Evolutionary conservation across 2,113 vertebrate genomes (phyloP).

Genomic region (Chamaetylas fuelleborni): DNA sequence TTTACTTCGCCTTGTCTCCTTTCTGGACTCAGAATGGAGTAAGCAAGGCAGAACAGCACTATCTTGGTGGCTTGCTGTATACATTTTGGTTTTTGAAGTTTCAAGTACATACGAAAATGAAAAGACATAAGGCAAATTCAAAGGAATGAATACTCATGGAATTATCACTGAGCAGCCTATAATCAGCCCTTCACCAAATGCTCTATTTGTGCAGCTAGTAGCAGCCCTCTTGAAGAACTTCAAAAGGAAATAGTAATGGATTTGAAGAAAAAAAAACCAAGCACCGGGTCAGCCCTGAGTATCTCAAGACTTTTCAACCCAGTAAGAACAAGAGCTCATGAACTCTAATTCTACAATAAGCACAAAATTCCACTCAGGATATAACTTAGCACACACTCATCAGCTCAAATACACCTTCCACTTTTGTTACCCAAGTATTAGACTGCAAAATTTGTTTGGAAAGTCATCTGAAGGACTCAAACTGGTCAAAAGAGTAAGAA

Average conservation of each 20-base stretch:
- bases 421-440: background rate
- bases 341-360: background rate
- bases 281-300: background rate
- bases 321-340: background rate
- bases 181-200: background rate
- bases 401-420: background rate
- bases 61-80: background rate
- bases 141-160: background rate
- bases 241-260: background rate
- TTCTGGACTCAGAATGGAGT: background rate
- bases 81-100: background rate
- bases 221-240: background rate
- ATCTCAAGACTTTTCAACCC: background rate
- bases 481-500: background rate
- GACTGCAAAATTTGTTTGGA: background rate
- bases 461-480: background rate
- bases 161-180: background rate
- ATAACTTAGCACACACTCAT: accelerated
- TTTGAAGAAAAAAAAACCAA: background rate
- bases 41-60: background rate
- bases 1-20: background rate
- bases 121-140: background rate
- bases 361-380: background rate
- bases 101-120: background rate
- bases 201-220: background rate